phyloP scores from a whole-genome alignment of 2,888 invertebrate species.

The Parelbella ahira region DNA sequence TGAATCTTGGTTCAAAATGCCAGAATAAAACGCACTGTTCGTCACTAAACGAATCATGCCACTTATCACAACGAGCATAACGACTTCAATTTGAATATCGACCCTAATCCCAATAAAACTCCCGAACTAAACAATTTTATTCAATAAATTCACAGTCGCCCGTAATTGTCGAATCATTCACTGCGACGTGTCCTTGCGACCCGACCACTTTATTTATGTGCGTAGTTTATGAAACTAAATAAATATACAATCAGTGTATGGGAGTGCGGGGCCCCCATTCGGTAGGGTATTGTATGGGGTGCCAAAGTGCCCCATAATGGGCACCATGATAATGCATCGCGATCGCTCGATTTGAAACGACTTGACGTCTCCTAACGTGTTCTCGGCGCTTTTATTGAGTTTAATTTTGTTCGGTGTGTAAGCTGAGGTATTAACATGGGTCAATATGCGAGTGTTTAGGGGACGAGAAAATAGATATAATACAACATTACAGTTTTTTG shows the following conservation, averaged over 20 bases:
- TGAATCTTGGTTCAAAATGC: too few relatives aligned
- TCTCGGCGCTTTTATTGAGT: slow-evolving; percentile 30
- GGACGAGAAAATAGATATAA: too few relatives aligned
- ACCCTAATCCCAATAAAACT: slow-evolving; percentile 25
- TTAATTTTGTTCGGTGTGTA: slow-evolving; percentile 20
- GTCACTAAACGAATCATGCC: neutral
- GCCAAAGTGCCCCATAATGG: slow-evolving; percentile 32
- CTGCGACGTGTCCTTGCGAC: slow-evolving; percentile 34
- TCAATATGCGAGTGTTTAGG: neutral
- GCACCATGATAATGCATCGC: slow-evolving; percentile 25
- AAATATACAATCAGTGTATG: slow-evolving; percentile 44
- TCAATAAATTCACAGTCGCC: slow-evolving; percentile 61
- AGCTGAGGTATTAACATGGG: neutral
- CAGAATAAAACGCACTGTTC: neutral
- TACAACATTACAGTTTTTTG: neutral
- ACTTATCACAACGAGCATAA: slow-evolving; percentile 12
- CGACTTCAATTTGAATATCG: slow-evolving; percentile 23
- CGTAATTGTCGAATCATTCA: slow-evolving; percentile 73
- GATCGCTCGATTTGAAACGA: slow-evolving; percentile 34
- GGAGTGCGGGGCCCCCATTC: slow-evolving; percentile 38
- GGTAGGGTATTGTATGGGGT: slow-evolving; percentile 33
- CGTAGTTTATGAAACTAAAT: slow-evolving; percentile 36
- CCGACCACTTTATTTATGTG: slow-evolving; percentile 40
- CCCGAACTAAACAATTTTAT: slow-evolving; percentile 44
- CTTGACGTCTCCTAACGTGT: slow-evolving; percentile 27